Evolutionary conservation across 2,113 vertebrate species (phyloP), one percentile per base, ranked within the genome.

Genomic region (Rynchops niger): DNA sequence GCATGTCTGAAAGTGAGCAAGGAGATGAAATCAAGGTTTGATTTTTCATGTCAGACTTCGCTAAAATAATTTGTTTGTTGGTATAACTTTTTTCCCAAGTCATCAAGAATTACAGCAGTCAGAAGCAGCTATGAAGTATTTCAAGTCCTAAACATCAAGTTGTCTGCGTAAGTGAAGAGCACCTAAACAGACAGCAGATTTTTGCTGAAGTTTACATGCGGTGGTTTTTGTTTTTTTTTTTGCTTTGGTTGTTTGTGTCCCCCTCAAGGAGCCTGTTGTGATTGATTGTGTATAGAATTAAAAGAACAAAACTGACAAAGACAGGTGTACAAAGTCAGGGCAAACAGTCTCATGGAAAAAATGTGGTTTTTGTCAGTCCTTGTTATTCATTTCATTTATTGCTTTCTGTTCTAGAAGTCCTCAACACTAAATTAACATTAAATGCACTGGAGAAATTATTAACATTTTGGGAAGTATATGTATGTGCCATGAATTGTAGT

Each of bases 21-120:
- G 53, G 67, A 90, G 66, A 61, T 96, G 82, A 93, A 92, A 94
- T 83, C 63, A 55, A n/a, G 47, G 42, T 67, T 92, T 70, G 56
- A 27, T 83, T 96, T 96, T 95, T 90, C 30, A 38, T 66, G 63
- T 77, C 59, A 55, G 42, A 9, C 66, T 70, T 92, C 22, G 16
- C 49, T 47, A 26, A 86, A 91, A 73, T 73, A 2, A 80, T 67
- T 82, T 74, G 32, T 86, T 84, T 71, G 32, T 88, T 87, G 9
- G 1, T 93, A 20, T 55, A 69, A 77, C 10, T 43, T 45, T 86
- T 29, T 87, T 32, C 40, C 45, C 7, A 49, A 94, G 76, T 65
- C 53, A 82, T 82, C 30, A 76, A 38, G 70, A 36, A 25, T 62
- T 65, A 20, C 11, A 76, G 49, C 56, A 76, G 47, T 58, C 43